Percentiles rank a stretch among this genome's conserved stretches.
Conservation (phyloP, 2,888 invertebrate genomes). For the Catocala sponsa region DNA sequence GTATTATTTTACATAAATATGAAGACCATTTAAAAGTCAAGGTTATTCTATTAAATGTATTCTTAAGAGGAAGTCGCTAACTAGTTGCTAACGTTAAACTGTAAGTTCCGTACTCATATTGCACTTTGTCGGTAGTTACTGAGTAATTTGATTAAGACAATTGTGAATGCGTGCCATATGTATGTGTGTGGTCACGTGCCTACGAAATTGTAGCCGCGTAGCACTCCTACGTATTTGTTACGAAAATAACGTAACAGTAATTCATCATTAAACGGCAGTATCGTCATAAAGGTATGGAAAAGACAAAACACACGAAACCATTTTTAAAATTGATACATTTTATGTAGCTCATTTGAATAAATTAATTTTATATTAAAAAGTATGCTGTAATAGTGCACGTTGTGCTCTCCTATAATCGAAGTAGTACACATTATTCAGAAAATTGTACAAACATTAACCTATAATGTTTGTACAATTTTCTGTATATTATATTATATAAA, state of each 20-base stretch:
- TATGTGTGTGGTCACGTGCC: slow-evolving; percentile 2
- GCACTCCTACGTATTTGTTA: background rate
- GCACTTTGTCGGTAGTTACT: slow-evolving; percentile 18
- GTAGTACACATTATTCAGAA: too few relatives aligned
- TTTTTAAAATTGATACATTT: too few relatives aligned
- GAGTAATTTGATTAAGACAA: slow-evolving; percentile 47
- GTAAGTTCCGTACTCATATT: slow-evolving; percentile 35
- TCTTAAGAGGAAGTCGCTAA: slow-evolving; percentile 18
- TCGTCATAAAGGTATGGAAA: too few relatives aligned
- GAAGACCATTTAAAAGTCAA: slow-evolving; percentile 29
- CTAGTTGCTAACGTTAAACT: slow-evolving; percentile 27
- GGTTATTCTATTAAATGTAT: slow-evolving; percentile 22
- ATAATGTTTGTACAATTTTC: too few relatives aligned
- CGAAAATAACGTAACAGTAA: background rate
- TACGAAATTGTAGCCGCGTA: slow-evolving; percentile 14
- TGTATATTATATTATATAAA: too few relatives aligned
- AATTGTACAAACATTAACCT: too few relatives aligned
- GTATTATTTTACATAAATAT: background rate
- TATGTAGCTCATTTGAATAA: too few relatives aligned
- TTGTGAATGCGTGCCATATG: slow-evolving; percentile 23
- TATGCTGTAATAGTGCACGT: too few relatives aligned
- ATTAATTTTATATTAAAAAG: too few relatives aligned
- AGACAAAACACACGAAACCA: too few relatives aligned
- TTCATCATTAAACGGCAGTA: too few relatives aligned
- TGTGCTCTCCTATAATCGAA: too few relatives aligned